phyloP scores from a whole-genome alignment of 53 echinoderm and acorn worm species.

The Antedon mediterranea region DNA sequence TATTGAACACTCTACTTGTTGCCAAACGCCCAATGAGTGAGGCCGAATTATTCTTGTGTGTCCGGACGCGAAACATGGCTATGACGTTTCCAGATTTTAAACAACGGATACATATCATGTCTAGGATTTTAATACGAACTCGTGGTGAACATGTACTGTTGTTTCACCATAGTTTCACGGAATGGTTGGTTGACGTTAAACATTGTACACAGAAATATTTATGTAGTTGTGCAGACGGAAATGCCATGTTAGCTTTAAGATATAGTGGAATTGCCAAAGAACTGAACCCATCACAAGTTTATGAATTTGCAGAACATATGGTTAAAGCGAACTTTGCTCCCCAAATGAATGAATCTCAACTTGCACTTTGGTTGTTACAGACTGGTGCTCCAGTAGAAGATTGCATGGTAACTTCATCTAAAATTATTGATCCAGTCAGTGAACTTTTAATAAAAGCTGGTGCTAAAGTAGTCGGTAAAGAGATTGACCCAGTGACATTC shows the following conservation, averaged over 20 bases:
- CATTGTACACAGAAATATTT: conserved; percentile 93
- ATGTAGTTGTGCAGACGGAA: conserved; percentile 76
- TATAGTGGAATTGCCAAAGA: conserved; percentile 81
- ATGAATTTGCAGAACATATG: conserved; percentile 88
- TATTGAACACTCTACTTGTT: conserved; percentile 74
- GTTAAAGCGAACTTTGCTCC: conserved; percentile 75
- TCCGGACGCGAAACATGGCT: conserved; percentile 72
- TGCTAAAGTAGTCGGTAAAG: conserved; percentile 80
- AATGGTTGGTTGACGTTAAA: conserved; percentile 97
- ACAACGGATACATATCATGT: conserved; percentile 58
- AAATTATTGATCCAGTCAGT: conserved; percentile 66
- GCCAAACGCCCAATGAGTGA: conserved; percentile 81
- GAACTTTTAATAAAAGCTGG: conserved; percentile 82
- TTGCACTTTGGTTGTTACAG: conserved; percentile 89
- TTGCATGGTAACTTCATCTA: conserved; percentile 58
- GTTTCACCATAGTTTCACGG: conserved; percentile 94
- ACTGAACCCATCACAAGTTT: conserved; percentile 84
- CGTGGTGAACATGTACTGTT: conserved; percentile 55
- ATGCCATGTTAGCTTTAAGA: conserved; percentile 89
- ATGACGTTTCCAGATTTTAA: conserved; percentile 66
- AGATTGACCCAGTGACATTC: conserved; percentile 70
- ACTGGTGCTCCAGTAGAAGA: conserved; percentile 90
- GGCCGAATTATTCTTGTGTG: conserved; percentile 65
- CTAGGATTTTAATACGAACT: conserved; percentile 47
- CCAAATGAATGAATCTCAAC: conserved; percentile 63